Conservation (phyloP, 2,888 invertebrate species). For the Willowsia nigromaculata region DNA sequence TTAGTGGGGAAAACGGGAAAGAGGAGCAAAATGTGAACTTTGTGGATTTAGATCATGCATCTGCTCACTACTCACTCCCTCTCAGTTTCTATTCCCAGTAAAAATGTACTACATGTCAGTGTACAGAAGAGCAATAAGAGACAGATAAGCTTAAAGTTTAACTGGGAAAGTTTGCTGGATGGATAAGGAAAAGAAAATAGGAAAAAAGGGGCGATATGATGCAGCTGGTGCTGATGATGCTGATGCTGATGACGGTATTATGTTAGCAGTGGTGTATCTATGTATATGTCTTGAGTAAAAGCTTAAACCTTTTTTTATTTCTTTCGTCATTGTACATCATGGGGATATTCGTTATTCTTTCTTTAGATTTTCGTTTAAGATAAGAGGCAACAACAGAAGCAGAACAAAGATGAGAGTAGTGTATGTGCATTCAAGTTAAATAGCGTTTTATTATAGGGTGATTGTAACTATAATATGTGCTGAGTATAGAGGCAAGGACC, state of each 20-base stretch:
- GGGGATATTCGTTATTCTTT: neutral
- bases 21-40: slow-evolving; percentile 50
- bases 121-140: neutral
- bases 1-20: slow-evolving; percentile 26
- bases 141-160: slow-evolving; percentile 6
- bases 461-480: too few relatives aligned
- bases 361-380: slow-evolving; percentile 4
- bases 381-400: neutral
- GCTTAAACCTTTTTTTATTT: slow-evolving; percentile 21
- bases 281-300: neutral
- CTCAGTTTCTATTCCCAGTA: neutral
- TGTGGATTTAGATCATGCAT: slow-evolving; percentile 68
- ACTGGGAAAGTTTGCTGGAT: slow-evolving; percentile 21
- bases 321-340: neutral
- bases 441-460: neutral
- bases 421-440: slow-evolving; percentile 2
- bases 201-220: slow-evolving; percentile 59
- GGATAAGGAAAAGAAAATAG: neutral
- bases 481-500: neutral
- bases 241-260: slow-evolving; percentile 25
- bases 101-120: neutral
- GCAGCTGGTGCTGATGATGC: slow-evolving; percentile 56
- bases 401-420: neutral
- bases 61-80: slow-evolving; percentile 62
- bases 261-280: neutral